Evolutionary conservation across 2,888 invertebrate species (phyloP).

Genomic region (Drosophila subquinaria): DNA sequence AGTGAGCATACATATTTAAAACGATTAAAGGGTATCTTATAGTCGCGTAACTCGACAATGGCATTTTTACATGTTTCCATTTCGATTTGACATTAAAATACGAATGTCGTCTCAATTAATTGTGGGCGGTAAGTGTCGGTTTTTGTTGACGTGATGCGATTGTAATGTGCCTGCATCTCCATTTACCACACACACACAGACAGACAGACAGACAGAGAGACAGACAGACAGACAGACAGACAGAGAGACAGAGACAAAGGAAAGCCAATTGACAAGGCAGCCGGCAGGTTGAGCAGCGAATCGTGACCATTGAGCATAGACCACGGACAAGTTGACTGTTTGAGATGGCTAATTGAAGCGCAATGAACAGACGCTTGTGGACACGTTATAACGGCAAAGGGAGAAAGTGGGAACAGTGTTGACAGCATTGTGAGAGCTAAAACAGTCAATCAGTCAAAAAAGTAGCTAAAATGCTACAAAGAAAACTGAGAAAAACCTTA

Average conservation of each 20-base stretch:
- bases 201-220: background rate
- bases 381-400: constrained; percentile 17
- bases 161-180: constrained; percentile 23
- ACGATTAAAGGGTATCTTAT: background rate
- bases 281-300: constrained; percentile 9
- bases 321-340: constrained; percentile 19
- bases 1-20: background rate
- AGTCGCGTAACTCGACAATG: background rate
- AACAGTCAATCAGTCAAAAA: background rate
- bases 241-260: constrained; percentile 9
- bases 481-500: no score
- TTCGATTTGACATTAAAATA: constrained; percentile 53
- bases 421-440: background rate
- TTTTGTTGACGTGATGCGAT: constrained; percentile 50
- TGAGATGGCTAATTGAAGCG: constrained; percentile 45
- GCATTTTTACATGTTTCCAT: constrained; percentile 2
- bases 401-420: background rate
- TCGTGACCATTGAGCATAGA: constrained; percentile 33
- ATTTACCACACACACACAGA: background rate
- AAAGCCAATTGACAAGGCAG: constrained; percentile 27
- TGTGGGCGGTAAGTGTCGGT: constrained; percentile 48
- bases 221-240: background rate
- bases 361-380: constrained; percentile 35
- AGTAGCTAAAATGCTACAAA: no score
- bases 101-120: constrained; percentile 66